Evolutionary conservation across 2,113 vertebrate species (phyloP), one percentile per base, ranked within the genome.

Genomic region (Psilopogon haemacephalus): DNA sequence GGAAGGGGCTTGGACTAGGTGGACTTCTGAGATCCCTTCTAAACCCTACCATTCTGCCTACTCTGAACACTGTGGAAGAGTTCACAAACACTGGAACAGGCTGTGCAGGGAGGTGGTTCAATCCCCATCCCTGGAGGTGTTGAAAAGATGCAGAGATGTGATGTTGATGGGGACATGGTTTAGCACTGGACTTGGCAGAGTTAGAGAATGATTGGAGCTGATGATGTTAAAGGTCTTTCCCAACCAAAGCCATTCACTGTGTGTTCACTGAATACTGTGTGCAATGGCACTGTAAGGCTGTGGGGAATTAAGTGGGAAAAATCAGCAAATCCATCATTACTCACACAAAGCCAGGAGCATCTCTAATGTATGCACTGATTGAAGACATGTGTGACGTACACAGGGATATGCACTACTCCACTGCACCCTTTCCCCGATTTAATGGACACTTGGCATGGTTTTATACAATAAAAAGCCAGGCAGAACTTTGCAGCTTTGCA

Each of bases 221-320:
- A 48, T 48, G 11, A 50, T 24, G 23, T 50, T 50, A 26, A 50
- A 50, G 23, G 48, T 26, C 48, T 50, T 26, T 50, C 24, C 10
- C 48, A 50, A 26, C 48, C 48, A 26, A 26, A 50, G 7, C 48
- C 48, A 50, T 24, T 50, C 40, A 95, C 76, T 68, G 42, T 87
- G 86, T 7, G 4, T 94, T 26, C 11, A 84, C 86, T 91, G 90
- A 95, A 81, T 84, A 33, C 4, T 88, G 86, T 93, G 38, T 42
- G 37, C 91, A 70, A 72, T 54, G 96, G 27, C 75, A 46, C 96
- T 16, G 76, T 72, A 92, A 88, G 63, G 32, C 32, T 6, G 3
- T 52, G 40, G 74, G 89, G 92, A 95, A 84, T 19, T 87, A 23
- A 75, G 58, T 88, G 73, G 56, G 38, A 81, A 94, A 97, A 96